These are phyloP conservation scores for Cheilosia urbana DNA, from an alignment of 2,888 invertebrate genomes.

Conservation along the genomic window DNA sequence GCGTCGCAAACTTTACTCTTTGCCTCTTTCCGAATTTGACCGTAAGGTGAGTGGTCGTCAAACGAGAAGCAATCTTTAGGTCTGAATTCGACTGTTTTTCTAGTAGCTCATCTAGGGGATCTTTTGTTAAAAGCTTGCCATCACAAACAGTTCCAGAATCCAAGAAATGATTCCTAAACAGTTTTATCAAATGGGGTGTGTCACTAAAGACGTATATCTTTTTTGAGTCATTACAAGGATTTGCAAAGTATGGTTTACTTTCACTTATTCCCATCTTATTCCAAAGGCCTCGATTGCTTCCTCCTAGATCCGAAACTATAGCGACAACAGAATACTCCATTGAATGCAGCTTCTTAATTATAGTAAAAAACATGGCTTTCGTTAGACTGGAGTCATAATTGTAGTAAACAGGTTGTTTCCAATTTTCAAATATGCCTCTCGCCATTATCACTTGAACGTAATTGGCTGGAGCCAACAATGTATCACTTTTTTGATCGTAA, in stretches of 20 bases:
- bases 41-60: conserved; percentile 11
- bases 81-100: neutral
- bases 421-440: conserved; percentile 18
- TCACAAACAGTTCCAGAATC: conserved; percentile 19
- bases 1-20: conserved; percentile 46
- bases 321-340: conserved; percentile 35
- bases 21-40: conserved; percentile 20
- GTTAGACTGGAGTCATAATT: conserved; percentile 12
- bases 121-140: conserved; percentile 12
- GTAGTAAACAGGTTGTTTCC: conserved; percentile 23
- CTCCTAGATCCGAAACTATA: conserved; percentile 20
- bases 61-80: conserved; percentile 17
- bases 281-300: conserved; percentile 26
- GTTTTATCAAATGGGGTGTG: conserved; percentile 31
- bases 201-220: conserved; percentile 15
- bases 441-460: conserved; percentile 45
- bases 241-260: conserved; percentile 19
- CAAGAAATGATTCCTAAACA: conserved; percentile 40
- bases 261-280: conserved; percentile 4
- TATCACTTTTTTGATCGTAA: conserved; percentile 20
- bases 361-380: neutral
- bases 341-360: conserved; percentile 16
- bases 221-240: conserved; percentile 15
- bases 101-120: conserved; percentile 13
- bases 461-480: conserved; percentile 21